phyloP scores from a whole-genome alignment of 2,797 vertebrate genomes.

The Dermochelys coriacea region DNA sequence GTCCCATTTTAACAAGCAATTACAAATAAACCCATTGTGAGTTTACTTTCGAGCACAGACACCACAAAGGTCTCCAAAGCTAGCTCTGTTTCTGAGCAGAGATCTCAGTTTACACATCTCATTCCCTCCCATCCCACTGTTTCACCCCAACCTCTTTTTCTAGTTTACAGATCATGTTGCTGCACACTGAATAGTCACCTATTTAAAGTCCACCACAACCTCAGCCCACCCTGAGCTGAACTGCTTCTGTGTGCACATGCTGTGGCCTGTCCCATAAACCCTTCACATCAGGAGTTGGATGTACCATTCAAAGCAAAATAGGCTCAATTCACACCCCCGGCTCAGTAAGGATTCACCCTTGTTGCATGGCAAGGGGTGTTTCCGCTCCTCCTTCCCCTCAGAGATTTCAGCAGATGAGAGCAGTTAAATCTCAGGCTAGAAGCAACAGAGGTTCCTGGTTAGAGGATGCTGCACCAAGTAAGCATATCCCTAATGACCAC shows the following conservation, averaged over 20 bases:
- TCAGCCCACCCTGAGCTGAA: not conserved
- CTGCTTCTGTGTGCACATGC: not conserved
- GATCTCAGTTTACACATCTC: not conserved
- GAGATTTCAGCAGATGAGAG: not conserved
- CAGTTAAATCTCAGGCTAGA: not conserved
- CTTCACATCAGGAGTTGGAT: not conserved
- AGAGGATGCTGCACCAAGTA: not conserved
- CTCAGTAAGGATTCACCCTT: accelerated
- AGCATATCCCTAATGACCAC: not conserved
- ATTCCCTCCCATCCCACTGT: not conserved
- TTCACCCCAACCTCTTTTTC: accelerated
- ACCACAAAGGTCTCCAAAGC: not conserved
- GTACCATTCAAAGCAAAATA: not conserved
- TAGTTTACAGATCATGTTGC: not conserved
- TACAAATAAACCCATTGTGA: constrained; percentile 19
- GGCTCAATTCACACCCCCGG: not conserved
- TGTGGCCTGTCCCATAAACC: not conserved
- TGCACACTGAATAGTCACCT: not conserved
- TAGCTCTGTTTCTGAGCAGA: not conserved
- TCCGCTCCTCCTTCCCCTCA: not conserved
- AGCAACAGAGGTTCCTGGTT: not conserved
- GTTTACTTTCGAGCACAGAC: not conserved
- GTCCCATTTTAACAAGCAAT: not conserved
- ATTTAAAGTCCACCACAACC: not conserved
- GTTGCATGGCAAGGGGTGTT: not conserved